These are phyloP conservation scores for Gortyna flavago DNA, from an alignment of 2,888 invertebrate genomes.

Conservation along the genomic window DNA sequence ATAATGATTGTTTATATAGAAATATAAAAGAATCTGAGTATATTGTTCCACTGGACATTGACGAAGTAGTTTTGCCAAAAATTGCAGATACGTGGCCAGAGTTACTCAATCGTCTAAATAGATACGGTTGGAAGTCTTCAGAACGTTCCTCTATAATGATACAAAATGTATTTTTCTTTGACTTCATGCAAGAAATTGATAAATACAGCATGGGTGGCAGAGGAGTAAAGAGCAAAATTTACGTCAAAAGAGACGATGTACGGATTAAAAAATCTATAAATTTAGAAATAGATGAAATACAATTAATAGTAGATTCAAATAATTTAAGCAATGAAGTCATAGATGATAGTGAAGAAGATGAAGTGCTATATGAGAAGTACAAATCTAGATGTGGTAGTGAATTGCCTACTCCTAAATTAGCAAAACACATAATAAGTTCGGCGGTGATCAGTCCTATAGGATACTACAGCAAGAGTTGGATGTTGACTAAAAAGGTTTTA, in stretches of 20 bases:
- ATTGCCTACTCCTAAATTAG: slow-evolving; percentile 83
- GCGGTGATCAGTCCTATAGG: slow-evolving; percentile 91
- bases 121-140: slow-evolving; percentile 83
- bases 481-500: slow-evolving; percentile 91
- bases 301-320: slow-evolving; percentile 77
- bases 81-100: slow-evolving; percentile 90
- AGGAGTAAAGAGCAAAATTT: slow-evolving; percentile 76
- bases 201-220: slow-evolving; percentile 65
- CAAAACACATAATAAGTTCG: slow-evolving; percentile 88
- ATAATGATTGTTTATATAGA: slow-evolving; percentile 94
- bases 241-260: slow-evolving; percentile 84
- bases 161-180: slow-evolving; percentile 93
- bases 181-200: slow-evolving; percentile 84
- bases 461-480: slow-evolving; percentile 93
- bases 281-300: slow-evolving; percentile 78
- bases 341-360: slow-evolving; percentile 71
- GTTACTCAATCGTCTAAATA: slow-evolving; percentile 87
- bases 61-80: slow-evolving; percentile 93
- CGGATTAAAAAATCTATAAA: slow-evolving; percentile 75
- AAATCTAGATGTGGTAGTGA: slow-evolving; percentile 77
- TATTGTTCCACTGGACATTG: slow-evolving; percentile 93
- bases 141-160: slow-evolving; percentile 91
- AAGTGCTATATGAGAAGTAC: slow-evolving; percentile 69
- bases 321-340: slow-evolving; percentile 76
- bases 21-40: slow-evolving; percentile 91